Percentiles rank a stretch among this genome's conserved stretches.
Conservation (phyloP, 2,888 invertebrate genomes). For the Hesperia comma region DNA sequence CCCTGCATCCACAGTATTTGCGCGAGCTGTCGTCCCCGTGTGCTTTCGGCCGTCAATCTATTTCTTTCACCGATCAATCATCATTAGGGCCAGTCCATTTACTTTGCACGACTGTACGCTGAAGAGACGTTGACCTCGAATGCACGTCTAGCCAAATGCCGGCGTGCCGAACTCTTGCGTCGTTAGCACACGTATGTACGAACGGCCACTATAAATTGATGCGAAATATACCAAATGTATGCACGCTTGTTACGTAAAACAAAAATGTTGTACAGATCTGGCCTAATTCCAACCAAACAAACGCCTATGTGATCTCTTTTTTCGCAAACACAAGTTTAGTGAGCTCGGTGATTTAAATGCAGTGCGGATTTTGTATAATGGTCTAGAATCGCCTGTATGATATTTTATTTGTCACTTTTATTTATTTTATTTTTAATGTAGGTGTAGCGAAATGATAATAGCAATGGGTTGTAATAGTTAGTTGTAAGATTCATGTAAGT, state of each 20-base stretch:
- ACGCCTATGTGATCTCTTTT: slow-evolving; percentile 11
- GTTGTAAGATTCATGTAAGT: too few species aligned
- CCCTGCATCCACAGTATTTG: background rate
- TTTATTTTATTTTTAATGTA: background rate
- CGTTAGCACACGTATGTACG: slow-evolving; percentile 36
- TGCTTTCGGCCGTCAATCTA: background rate
- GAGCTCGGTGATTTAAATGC: too few species aligned
- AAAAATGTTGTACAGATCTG: slow-evolving; percentile 16
- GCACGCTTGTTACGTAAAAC: slow-evolving; percentile 14
- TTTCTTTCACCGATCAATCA: slow-evolving; percentile 7
- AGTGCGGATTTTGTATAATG: too few species aligned
- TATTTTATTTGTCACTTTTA: background rate
- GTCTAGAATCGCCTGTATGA: too few species aligned
- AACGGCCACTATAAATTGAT: slow-evolving; percentile 28
- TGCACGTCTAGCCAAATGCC: slow-evolving; percentile 77
- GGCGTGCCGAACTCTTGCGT: slow-evolving; percentile 47
- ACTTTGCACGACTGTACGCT: slow-evolving; percentile 55
- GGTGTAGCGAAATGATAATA: too few species aligned
- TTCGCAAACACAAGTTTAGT: background rate
- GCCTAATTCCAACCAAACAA: slow-evolving; percentile 35
- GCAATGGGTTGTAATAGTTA: too few species aligned
- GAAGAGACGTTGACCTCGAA: slow-evolving; percentile 77
- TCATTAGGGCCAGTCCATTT: slow-evolving; percentile 30
- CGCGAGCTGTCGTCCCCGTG: background rate
- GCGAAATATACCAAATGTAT: slow-evolving; percentile 29